Conservation (phyloP, 2,797 vertebrate species). For the Tenualosa ilisha region DNA sequence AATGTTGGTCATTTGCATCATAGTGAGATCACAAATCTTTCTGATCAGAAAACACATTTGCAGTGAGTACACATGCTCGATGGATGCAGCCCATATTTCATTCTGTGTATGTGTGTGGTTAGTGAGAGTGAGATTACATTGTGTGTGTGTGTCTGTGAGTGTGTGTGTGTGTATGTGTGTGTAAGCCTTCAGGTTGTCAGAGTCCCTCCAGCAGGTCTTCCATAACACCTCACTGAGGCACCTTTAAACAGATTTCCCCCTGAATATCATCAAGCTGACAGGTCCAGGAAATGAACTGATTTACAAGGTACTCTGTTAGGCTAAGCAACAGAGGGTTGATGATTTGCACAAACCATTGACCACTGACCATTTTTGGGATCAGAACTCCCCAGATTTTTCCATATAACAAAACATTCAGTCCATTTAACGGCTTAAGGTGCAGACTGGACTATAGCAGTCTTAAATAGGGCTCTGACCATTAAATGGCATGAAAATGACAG, state of each 20-base stretch:
- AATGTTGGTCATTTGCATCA: conserved; percentile 15
- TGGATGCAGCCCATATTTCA: background rate
- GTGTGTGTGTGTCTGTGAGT: background rate
- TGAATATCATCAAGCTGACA: conserved; percentile 22
- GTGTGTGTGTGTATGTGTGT: background rate
- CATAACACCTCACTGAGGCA: background rate
- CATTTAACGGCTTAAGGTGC: too few relatives aligned
- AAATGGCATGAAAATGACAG: too few relatives aligned
- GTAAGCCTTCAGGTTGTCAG: background rate
- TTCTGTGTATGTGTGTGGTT: background rate
- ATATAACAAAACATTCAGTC: too few relatives aligned
- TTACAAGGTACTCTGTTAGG: background rate
- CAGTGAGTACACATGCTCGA: background rate
- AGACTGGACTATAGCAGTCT: too few relatives aligned
- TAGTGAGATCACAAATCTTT: conserved; percentile 13
- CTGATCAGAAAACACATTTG: conserved; percentile 8
- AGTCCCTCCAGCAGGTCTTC: conserved; percentile 31
- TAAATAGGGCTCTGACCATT: too few relatives aligned
- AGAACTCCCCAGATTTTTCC: background rate
- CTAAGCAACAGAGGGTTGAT: background rate
- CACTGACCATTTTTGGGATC: background rate
- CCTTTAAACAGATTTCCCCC: conserved; percentile 17
- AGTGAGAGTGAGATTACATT: background rate
- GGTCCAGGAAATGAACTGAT: conserved; percentile 13
- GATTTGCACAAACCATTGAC: background rate